Conservation (phyloP, 2,888 invertebrate genomes). For the Drosophila mercatorum region DNA sequence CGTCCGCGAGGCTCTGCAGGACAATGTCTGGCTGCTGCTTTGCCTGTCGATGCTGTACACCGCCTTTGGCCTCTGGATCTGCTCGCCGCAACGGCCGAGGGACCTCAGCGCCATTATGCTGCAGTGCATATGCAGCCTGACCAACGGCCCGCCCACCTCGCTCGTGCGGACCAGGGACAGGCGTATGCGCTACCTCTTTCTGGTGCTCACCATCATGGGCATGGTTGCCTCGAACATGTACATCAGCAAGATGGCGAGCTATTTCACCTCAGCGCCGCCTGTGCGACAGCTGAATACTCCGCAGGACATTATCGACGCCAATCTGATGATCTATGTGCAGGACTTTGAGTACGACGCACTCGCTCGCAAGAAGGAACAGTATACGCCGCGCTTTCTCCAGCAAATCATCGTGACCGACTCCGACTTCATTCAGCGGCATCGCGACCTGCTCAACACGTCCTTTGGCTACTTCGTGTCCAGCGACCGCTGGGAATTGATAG, state of each 20-base stretch:
- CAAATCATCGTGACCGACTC: conserved; percentile 52
- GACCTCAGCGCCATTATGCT: conserved; percentile 66
- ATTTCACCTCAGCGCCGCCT: conserved; percentile 60
- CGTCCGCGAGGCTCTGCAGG: conserved; percentile 59
- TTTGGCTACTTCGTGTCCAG: conserved; percentile 70
- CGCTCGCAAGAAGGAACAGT: conserved; percentile 29
- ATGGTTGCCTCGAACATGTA: conserved; percentile 75
- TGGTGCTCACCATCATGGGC: conserved; percentile 68
- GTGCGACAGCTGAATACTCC: conserved; percentile 64
- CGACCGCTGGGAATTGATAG: conserved; percentile 79
- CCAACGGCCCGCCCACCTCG: conserved; percentile 55
- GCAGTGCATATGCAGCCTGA: conserved; percentile 69
- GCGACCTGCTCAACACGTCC: conserved; percentile 64
- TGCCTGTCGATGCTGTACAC: conserved; percentile 58
- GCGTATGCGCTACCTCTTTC: conserved; percentile 67
- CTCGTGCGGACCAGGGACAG: conserved; percentile 46
- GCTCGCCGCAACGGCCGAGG: conserved; percentile 61
- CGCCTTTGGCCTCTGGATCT: conserved; percentile 66
- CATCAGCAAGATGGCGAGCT: conserved; percentile 76
- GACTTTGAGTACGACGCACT: conserved; percentile 59
- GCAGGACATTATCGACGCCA: conserved; percentile 69
- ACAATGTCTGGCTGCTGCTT: conserved; percentile 65
- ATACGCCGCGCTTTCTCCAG: conserved; percentile 48
- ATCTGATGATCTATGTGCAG: conserved; percentile 63
- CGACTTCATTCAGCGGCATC: conserved; percentile 51